phyloP scores from a whole-genome alignment of 2,113 vertebrate species.

The Hiodon alosoides region DNA sequence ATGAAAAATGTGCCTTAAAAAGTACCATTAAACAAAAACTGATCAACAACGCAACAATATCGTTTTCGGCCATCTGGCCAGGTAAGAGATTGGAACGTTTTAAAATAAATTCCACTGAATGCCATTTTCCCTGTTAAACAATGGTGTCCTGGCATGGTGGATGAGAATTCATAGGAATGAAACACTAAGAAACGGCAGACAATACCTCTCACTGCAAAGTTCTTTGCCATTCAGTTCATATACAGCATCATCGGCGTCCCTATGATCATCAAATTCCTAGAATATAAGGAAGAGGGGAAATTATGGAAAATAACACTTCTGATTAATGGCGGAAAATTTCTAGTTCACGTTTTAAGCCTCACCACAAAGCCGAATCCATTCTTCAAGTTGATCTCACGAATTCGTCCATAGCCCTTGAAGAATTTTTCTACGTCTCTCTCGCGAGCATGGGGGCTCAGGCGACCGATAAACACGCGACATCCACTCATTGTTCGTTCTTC shows the following conservation, averaged over 20 bases:
- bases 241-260: constrained; percentile 87
- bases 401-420: constrained; percentile 87
- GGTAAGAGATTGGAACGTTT: too few relatives aligned
- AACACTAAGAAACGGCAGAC: neutral
- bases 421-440: constrained; percentile 89
- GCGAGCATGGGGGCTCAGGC: constrained; percentile 80
- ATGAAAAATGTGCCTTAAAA: too few relatives aligned
- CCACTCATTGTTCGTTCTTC: constrained; percentile 67
- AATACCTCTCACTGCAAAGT: constrained; percentile 81
- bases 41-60: too few relatives aligned
- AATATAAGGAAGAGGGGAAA: constrained; percentile 4
- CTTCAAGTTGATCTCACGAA: constrained; percentile 84
- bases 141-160: neutral
- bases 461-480: constrained; percentile 87
- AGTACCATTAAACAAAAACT: too few relatives aligned
- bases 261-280: constrained; percentile 87
- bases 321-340: neutral
- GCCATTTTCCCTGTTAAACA: neutral
- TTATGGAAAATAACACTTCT: neutral
- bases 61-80: too few relatives aligned
- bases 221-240: constrained; percentile 89
- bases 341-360: constrained; percentile 33
- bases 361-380: constrained; percentile 93
- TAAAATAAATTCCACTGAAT: too few relatives aligned
- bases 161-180: too few relatives aligned